Percentiles rank a stretch among this genome's conserved stretches.
Evolutionary conservation across 2,888 invertebrate genomes (phyloP).

Genomic region (Eucriotettix oculatus): DNA sequence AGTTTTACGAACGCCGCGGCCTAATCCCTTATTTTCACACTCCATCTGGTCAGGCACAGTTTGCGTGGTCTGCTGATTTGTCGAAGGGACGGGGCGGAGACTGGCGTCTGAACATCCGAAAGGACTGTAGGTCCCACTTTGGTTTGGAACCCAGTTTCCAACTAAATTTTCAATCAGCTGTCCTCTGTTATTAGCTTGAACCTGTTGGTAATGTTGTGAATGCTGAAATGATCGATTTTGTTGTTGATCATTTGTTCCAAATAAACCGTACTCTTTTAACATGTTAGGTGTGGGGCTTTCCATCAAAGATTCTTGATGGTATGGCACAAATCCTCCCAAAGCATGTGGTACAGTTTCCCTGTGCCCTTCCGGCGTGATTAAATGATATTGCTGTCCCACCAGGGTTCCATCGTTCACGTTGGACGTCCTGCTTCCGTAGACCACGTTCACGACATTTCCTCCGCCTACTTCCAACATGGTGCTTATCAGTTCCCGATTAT

Average conservation of each 20-base stretch:
- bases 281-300: background rate
- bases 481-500: conserved; percentile 6
- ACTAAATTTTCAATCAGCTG: conserved; percentile 52
- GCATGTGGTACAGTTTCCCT: conserved; percentile 1
- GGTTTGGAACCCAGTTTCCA: conserved; percentile 55
- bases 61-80: conserved; percentile 9
- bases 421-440: conserved; percentile 1
- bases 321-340: conserved; percentile 8
- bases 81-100: conserved; percentile 18
- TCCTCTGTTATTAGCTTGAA: background rate
- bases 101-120: conserved; percentile 45
- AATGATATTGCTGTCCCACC: conserved; percentile 3
- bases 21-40: conserved; percentile 18
- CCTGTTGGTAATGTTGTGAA: conserved; percentile 7
- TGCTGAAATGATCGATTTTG: conserved; percentile 3
- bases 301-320: conserved; percentile 3
- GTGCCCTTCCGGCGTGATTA: conserved; percentile 4
- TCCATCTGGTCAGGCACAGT: conserved; percentile 2
- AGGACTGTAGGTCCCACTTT: conserved; percentile 55
- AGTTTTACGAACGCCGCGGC: conserved; percentile 6
- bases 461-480: conserved; percentile 25
- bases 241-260: conserved; percentile 5
- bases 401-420: background rate
- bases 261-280: conserved; percentile 7
- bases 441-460: conserved; percentile 27